These are phyloP conservation scores for Apodemia hepburni DNA, from an alignment of 2,888 invertebrate species.

Conservation along the genomic window DNA sequence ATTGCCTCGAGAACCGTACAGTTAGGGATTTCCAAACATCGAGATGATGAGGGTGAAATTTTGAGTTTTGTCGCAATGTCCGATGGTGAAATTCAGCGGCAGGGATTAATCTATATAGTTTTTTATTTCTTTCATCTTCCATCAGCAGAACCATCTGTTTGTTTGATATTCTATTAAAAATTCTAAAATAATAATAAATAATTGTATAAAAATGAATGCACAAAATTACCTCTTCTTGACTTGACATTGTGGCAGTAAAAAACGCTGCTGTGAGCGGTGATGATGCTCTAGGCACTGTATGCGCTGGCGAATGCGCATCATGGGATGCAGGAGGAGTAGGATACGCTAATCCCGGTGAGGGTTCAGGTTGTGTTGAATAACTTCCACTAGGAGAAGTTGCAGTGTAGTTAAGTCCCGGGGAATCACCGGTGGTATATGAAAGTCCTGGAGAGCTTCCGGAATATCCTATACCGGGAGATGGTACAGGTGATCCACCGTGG, in stretches of 20 bases:
- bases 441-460: constrained; percentile 82
- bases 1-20: too few relatives aligned
- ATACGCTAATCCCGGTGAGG: constrained; percentile 88
- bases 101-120: too few relatives aligned
- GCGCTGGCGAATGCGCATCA: constrained; percentile 86
- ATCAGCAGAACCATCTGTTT: too few relatives aligned
- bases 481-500: constrained; percentile 79
- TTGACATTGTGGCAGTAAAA: constrained; percentile 91
- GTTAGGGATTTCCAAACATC: too few relatives aligned
- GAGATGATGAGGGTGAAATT: too few relatives aligned
- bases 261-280: constrained; percentile 91
- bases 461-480: constrained; percentile 76
- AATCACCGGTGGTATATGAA: constrained; percentile 86
- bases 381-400: constrained; percentile 64
- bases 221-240: constrained; percentile 84
- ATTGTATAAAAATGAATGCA: too few relatives aligned
- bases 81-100: too few relatives aligned
- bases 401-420: constrained; percentile 61
- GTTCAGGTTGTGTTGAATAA: constrained; percentile 63
- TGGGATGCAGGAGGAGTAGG: constrained; percentile 94
- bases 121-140: too few relatives aligned
- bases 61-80: too few relatives aligned
- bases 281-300: constrained; percentile 84
- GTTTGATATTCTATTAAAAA: too few relatives aligned
- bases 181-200: too few relatives aligned